These are phyloP conservation scores for Coremacera marginata DNA, from an alignment of 2,888 invertebrate genomes.

Conservation along the genomic window DNA sequence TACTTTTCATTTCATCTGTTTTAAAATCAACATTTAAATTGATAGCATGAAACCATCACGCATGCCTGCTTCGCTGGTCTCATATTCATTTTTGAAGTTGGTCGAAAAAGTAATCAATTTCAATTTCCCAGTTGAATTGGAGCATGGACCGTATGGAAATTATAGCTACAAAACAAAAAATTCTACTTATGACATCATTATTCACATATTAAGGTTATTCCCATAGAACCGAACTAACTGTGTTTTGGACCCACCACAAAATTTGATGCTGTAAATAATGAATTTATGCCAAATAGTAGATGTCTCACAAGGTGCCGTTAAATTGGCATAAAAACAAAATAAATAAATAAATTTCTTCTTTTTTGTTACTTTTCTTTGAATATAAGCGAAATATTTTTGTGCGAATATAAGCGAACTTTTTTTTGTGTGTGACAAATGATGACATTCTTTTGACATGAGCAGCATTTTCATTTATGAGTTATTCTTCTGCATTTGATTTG, in stretches of 20 bases:
- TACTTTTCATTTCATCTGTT: too few species aligned
- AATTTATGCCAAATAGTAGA: neutral
- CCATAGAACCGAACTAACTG: too few species aligned
- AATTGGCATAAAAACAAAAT: neutral
- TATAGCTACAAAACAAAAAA: neutral
- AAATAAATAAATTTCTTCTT: neutral
- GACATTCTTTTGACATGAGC: slow-evolving; percentile 22
- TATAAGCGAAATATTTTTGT: too few species aligned
- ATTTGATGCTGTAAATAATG: neutral
- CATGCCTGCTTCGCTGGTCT: too few species aligned
- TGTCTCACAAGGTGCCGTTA: neutral
- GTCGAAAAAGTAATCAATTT: neutral
- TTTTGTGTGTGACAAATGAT: slow-evolving; percentile 20
- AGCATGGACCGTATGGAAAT: neutral
- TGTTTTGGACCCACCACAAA: neutral
- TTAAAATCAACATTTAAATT: too few species aligned
- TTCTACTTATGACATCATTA: neutral
- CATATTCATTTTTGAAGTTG: neutral
- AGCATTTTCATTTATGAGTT: neutral
- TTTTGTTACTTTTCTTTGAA: neutral
- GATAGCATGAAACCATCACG: too few species aligned
- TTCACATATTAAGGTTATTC: too few species aligned
- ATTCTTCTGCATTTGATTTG: slow-evolving; percentile 19
- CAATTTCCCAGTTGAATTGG: neutral
- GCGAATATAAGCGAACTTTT: too few species aligned